Conservation (phyloP, 2,113 vertebrate species). For the Hemichromis elongatus region DNA sequence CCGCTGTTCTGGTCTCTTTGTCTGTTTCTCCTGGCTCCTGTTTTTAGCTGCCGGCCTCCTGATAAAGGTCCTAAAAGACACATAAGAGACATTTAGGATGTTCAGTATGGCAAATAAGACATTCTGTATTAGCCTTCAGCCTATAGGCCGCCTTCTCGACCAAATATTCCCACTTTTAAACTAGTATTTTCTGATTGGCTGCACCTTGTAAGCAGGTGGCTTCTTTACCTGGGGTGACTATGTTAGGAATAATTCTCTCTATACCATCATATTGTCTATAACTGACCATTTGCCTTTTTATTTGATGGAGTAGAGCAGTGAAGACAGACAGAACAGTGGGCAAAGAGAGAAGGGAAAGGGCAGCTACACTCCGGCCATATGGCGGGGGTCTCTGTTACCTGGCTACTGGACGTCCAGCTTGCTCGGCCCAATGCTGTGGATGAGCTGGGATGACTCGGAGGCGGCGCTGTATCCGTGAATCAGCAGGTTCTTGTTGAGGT, state of each 20-base stretch:
- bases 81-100: background rate
- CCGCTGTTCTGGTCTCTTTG: slow-evolving; percentile 6
- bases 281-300: background rate
- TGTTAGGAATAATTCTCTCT: background rate
- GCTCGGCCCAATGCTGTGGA: slow-evolving; percentile 79
- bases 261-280: background rate
- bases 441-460: slow-evolving; percentile 82
- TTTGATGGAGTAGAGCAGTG: background rate
- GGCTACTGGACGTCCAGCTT: slow-evolving; percentile 67
- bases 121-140: background rate
- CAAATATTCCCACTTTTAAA: background rate
- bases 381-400: background rate
- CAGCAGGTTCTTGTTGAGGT: slow-evolving; percentile 97
- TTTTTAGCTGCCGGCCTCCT: background rate
- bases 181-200: background rate
- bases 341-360: background rate
- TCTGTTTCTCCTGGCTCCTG: slow-evolving; percentile 7
- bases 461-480: slow-evolving; percentile 89
- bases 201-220: background rate
- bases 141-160: background rate
- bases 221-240: background rate
- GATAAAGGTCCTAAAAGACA: background rate
- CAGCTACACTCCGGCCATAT: background rate
- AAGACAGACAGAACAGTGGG: background rate
- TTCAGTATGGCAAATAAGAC: background rate